Evolutionary conservation across 2,797 vertebrate species (phyloP), one percentile per base, ranked within the genome.

Genomic region (Sarcoramphus papa): DNA sequence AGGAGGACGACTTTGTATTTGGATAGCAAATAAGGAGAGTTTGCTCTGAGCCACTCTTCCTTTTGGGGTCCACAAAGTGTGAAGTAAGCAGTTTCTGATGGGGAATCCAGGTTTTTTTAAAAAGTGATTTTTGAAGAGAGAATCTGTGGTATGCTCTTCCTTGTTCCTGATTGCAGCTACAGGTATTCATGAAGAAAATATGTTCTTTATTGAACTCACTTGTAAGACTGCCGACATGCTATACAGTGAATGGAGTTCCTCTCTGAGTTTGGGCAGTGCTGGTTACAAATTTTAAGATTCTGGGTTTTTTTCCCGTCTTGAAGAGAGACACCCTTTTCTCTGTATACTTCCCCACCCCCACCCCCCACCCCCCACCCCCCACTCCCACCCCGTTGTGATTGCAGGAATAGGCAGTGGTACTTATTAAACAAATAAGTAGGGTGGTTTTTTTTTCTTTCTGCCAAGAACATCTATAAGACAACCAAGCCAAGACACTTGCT

Each of bases 281-380:
- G 24, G 12, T 78, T 86, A n/a, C 10, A 28, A 31, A 33, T 48
- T 5, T 41, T 54, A 65, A 59, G 24, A 4, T 62, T 59, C 13
- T 93, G 10, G 10, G 4, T 1, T 1, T 30, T 70, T 85, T 21
- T 63, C 6, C 13, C 57, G 12, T 45, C 54, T 70, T 51, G 24
- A 51, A 69, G 62, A 79, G 47, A 68, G 28, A 19, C 6, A 21
- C 1, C 5, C 2, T 80, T 85, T 91, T 31, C 25, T 76, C 30
- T 79, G 3, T 59, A 30, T 56, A 3, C 19, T 56, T 28, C 9
- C 3, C 12, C 37, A 10, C 16, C 4, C 2, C 13, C 1, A 22
- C 23, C 37, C 21, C 13, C 5, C 8, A 37, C 9, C 3, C 12
- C 2, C 13, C 1, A 22, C 23, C 37, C 37, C 37, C n/a, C n/a